Base-by-base conservation (phyloP, 2,113 vertebrate species). In the Prochilodus magdalenae region DNA sequence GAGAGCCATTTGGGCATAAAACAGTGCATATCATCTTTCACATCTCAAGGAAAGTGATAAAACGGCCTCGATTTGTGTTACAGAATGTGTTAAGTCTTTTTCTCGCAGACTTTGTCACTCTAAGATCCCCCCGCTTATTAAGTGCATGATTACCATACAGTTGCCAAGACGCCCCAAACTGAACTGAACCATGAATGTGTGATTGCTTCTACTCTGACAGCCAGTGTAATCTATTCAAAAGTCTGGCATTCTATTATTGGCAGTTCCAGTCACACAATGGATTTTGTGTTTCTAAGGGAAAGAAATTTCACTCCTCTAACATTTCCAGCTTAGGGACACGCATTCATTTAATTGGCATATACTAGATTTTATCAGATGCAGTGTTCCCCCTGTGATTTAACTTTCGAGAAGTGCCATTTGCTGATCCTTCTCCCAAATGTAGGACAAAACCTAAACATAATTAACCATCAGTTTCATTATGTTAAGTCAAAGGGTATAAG, bases 81-180 rank as follows among this genome's bases (percentile, higher is more conserved):
- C 8, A 70, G 26, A 67, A 63, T n/a, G 33, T 70, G 49, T 47
- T 69, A 55, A 69, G 44, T 69, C 55, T 67, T 63, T 62, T 66
- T 33, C 63, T 11, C 29, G 33, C 65, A 60, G 14, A 30, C 67
- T 72, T 70, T 70, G 66, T 70, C 20, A 44, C 69, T 62, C 83
- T 86, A 80, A 84, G 82, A 74, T 81, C 49, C 57, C 33, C 33
- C 83, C 88, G n/a, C 40, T 44, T 87, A 88, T 89, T 86, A 85
- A 89, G 85, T 89, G 86, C 63, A 89, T 82, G 88, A 92, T 91
- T 90, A 90, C 63, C 85, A 86, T 90, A 89, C 83, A 82, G 69
- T 79, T 86, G 88, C 81, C 85, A 87, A 87, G 88, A 80, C 86
- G 82, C 49, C 81, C 82, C 88, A 85, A 85, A 86, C 85, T 2